A percentile compares a stretch with the other conserved stretches of the same genome.
These are phyloP conservation scores for Drosophila anceps DNA, from an alignment of 2,888 invertebrate species.

Conservation along the genomic window DNA sequence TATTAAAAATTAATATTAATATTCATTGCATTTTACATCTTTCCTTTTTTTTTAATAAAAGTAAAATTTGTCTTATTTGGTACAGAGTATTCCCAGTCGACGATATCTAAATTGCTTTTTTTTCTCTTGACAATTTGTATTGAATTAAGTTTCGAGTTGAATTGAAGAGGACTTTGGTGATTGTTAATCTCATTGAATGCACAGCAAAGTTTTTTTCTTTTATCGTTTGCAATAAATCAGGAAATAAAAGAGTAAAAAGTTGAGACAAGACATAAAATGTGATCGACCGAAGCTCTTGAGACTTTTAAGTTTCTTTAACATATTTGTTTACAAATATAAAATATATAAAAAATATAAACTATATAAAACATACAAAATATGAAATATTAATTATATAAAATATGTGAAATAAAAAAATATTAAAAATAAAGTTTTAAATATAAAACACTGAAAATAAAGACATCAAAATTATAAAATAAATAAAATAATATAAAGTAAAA, in stretches of 20 bases:
- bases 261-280: background rate
- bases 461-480: background rate
- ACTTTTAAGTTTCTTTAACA: background rate
- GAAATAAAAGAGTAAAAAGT: background rate
- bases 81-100: conserved; percentile 4
- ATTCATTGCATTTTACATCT: too few relatives aligned
- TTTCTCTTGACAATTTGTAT: conserved; percentile 1
- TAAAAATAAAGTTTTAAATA: background rate
- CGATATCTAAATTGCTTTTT: background rate
- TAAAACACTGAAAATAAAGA: background rate
- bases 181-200: conserved; percentile 25
- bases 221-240: background rate
- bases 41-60: background rate
- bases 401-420: background rate
- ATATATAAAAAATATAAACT: background rate
- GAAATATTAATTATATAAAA: background rate
- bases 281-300: background rate
- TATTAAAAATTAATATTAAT: too few relatives aligned
- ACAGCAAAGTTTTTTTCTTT: background rate
- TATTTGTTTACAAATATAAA: background rate
- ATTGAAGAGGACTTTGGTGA: conserved; percentile 17
- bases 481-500: too few relatives aligned
- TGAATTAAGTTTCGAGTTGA: conserved; percentile 18
- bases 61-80: background rate
- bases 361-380: background rate